Evolutionary conservation across 2,888 invertebrate species (phyloP), one percentile per base, ranked within the genome.

Genomic region (Pharmacophagus antenor): DNA sequence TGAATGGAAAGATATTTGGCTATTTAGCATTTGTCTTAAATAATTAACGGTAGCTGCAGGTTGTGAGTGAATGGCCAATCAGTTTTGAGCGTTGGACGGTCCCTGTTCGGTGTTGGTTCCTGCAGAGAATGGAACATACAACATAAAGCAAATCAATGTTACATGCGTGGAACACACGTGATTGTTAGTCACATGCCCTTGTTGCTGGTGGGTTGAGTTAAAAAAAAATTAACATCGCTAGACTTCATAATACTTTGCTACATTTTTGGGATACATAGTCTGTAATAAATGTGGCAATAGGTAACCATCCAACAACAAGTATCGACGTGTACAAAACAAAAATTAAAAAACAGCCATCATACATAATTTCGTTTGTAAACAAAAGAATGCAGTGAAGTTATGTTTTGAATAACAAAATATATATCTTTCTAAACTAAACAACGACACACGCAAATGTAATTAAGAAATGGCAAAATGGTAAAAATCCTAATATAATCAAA

Each of bases 41-140:
- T 48, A 63, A 63, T 64, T 62, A 66, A 63, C 64, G 55, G n/a
- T 61, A 63, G 47, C 62, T 64, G 61, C 53, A 46, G 52, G 65
- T 65, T 63, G 62, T 68, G 65, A 66, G 67, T 70, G 66, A 71
- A 67, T 74, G 73, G 77, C 66, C 65, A 73, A 69, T 87, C 82
- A 88, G 79, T 88, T 82, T 80, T 80, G 80, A 67, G 78, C 70
- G 72, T 78, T 76, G 77, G 89, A 82, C 80, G 88, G 83, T 74
- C 88, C 88, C 75, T 83, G 84, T 61, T 89, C 90, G 69, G 78
- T 82, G 84, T 83, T 90, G 88, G 85, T 89, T 84, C 90, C 90
- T 90, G 89, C 72, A 76, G 82, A 85, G 79, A 70, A 81, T 66
- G 79, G 82, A 82, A 88, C 85, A 88, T 71, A 87, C 78, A 67